phyloP scores from a whole-genome alignment of 2,888 invertebrate species.

The Phyto melanocephala region DNA sequence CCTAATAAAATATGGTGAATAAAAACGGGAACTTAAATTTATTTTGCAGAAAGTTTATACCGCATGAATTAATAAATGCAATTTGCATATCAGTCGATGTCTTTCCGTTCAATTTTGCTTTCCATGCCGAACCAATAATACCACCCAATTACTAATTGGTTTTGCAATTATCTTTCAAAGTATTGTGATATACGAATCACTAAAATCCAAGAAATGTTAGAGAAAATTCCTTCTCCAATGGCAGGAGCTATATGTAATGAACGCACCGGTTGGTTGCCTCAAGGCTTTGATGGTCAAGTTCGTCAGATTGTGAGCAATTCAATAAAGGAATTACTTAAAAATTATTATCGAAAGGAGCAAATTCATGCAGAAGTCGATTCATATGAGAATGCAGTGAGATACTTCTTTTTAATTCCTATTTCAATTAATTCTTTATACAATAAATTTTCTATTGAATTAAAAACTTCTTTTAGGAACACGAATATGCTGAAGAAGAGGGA shows the following conservation, averaged over 20 bases:
- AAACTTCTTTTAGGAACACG: constrained; percentile 62
- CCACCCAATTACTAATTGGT: too few relatives aligned
- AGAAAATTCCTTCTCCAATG: constrained; percentile 82
- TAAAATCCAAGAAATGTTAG: constrained; percentile 88
- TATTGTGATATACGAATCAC: constrained; percentile 89
- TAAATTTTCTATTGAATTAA: too few relatives aligned
- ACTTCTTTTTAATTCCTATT: background rate
- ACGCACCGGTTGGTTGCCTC: constrained; percentile 89
- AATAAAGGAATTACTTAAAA: constrained; percentile 80
- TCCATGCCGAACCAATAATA: too few relatives aligned
- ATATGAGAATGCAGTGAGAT: constrained; percentile 67
- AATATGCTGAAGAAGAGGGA: constrained; percentile 68
- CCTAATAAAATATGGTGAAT: too few relatives aligned
- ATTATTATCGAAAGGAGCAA: constrained; percentile 74
- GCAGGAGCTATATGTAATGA: constrained; percentile 84
- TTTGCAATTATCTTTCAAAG: constrained; percentile 77
- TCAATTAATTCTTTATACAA: too few relatives aligned
- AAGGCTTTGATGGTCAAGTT: constrained; percentile 84
- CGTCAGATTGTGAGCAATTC: constrained; percentile 86
- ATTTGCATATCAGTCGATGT: too few relatives aligned
- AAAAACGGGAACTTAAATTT: too few relatives aligned
- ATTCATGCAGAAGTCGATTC: constrained; percentile 73
- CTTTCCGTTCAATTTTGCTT: too few relatives aligned
- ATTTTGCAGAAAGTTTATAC: too few relatives aligned
- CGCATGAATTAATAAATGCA: too few relatives aligned